A percentile compares a stretch with the other conserved stretches of the same genome.
These are phyloP conservation scores for Archaeoteleia sp. DNA, from an alignment of 2,888 invertebrate species.

Conservation along the genomic window DNA sequence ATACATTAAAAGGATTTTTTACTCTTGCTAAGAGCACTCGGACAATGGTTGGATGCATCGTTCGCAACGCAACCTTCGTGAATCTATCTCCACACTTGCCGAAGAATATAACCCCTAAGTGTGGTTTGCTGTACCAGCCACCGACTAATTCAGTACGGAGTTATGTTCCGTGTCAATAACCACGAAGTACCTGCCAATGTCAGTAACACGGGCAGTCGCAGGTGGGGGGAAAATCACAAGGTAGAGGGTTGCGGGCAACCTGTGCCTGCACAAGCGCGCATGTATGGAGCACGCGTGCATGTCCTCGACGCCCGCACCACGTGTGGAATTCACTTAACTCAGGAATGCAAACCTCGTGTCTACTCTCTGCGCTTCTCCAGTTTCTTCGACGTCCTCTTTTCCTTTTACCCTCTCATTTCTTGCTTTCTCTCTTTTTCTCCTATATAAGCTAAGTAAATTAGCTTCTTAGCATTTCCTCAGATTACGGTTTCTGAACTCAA, in stretches of 20 bases:
- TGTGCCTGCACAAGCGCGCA: constrained; percentile 24
- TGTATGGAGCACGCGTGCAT: constrained; percentile 45
- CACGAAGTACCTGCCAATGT: constrained; percentile 54
- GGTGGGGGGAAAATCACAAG: constrained; percentile 7
- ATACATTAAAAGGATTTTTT: constrained; percentile 53
- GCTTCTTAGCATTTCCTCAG: constrained; percentile 32
- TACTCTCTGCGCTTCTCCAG: constrained; percentile 30
- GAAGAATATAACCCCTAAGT: constrained; percentile 66
- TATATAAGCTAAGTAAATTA: constrained; percentile 36
- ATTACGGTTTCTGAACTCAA: constrained; percentile 9
- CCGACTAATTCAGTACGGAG: constrained; percentile 58
- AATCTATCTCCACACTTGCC: constrained; percentile 25
- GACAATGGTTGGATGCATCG: constrained; percentile 54
- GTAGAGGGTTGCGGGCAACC: constrained; percentile 44
- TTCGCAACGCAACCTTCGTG: neutral
- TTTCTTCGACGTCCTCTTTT: constrained; percentile 18
- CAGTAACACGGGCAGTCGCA: constrained; percentile 19
- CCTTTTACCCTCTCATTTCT: constrained; percentile 43
- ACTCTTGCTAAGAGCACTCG: constrained; percentile 41
- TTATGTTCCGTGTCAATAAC: constrained; percentile 69
- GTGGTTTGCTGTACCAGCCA: constrained; percentile 69
- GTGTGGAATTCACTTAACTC: constrained; percentile 71
- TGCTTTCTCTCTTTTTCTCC: constrained; percentile 25
- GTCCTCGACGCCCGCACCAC: constrained; percentile 65
- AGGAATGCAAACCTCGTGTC: constrained; percentile 69